Evolutionary conservation across 2,797 vertebrate species (phyloP), one percentile per base, ranked within the genome.

Genomic region (Xenops minutus): DNA sequence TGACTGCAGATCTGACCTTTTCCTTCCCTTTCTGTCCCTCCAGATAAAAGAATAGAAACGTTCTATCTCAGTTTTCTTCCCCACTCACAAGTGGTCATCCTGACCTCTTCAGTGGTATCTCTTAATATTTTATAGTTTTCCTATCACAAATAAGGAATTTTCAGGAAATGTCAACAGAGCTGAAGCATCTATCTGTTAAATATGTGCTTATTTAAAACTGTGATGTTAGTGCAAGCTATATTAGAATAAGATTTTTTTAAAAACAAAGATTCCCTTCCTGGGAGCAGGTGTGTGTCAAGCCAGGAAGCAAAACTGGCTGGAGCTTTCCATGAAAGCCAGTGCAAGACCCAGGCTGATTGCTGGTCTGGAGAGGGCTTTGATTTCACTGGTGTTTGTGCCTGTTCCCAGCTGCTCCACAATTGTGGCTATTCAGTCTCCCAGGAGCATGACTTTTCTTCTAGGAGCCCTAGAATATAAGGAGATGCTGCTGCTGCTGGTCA

Each of bases 401-500:
- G 36, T 34, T 44, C 54, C 22, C 55, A 23, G 18, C 32, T 51
- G 30, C 58, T 44, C 29, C 55, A 22, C 0, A 0, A 1, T 1
- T 68, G n/a, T 3, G 46, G 21, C 30, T 72, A 3, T 69, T 72
- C 59, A 10, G 7, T 46, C 27, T 49, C 59, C 24, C 56, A 30
- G 52, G 16, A 74, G 66, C 64, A 0, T 26, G 52, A 56, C 17
- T 83, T 74, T 59, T 37, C 54, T 80, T 63, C 34, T n/a, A 5
- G 21, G n/a, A 79, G 32, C 18, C 14, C 36, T 48, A 27, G 23
- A 48, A 3, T 11, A 27, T 14, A 36, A 93, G 41, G 58, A 75
- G 15, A 30, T 55, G 66, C 61, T 88, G n/a, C 46, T 87, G 43
- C 24, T 55, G n/a, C 14, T 83, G 17, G 20, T 67, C 14, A 2